Base-by-base conservation (phyloP, 2,113 vertebrate species). In the Accipiter virgatus region DNA sequence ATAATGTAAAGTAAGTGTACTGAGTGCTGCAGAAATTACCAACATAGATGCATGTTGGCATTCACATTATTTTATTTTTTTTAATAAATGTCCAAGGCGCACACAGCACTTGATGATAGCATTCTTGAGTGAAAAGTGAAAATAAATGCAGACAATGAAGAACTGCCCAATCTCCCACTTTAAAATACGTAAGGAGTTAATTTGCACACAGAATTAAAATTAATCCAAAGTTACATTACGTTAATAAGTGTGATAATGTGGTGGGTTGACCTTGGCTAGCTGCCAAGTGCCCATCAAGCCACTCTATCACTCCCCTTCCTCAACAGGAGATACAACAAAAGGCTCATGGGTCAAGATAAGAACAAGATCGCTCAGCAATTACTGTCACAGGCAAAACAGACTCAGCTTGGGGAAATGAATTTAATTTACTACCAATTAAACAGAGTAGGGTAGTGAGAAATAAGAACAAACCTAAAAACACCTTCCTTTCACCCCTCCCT, bases 301-400 rank as follows among this genome's bases (percentile, higher is more conserved):
- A 22, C 53, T 53, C 38, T 62, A 11, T 34, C 50, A 38, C 27
- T 68, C 21, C 11, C 6, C 25, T 68, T 53, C 26, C 21, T 81
- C 50, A 71, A n/a, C 9, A 58, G 23, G 31, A 85, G 15, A 53
- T 43, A 20, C 2, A 7, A 45, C 9, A 48, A 45, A 93, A 88
- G 32, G n/a, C 27, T 78, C 21, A 16, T 5, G 12, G 29, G 27
- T 72, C 29, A 67, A 87, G 58, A 67, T 26, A 67, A 62, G 38
- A 38, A 16, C 31, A n/a, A 40, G 21, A 72, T 27, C 27, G 53
- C 42, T 62, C 71, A 22, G 32, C 23, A 80, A 61, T 40, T 71
- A 65, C 31, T 0, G 0, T 55, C 78, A 48, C 1, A 3, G 68
- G 40, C 34, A 61, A 90, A 92, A 36, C 19, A 68, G 66, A 36